Evolutionary conservation across 2,888 invertebrate species (phyloP), one percentile per base, ranked within the genome.

Genomic region (Zelleria hepariella): DNA sequence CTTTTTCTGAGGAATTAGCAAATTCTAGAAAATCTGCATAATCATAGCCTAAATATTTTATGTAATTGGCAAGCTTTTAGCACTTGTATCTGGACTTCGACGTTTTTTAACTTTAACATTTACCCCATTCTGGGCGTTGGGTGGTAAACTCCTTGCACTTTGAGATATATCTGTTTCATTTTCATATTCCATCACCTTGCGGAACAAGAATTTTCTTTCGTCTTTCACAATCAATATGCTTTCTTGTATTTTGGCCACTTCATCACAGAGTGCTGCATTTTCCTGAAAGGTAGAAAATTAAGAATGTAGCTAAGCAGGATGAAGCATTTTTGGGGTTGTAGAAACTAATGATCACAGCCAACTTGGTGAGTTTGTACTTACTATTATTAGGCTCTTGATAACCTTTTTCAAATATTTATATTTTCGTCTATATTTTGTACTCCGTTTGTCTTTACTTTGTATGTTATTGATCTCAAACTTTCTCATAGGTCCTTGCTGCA

Each of bases 191-290:
- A 94, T 90, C 21, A 96, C 80, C 76, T 95, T 95, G 64, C 93
- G 91, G 26, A 96, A 84, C 52, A 97, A 82, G 79, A 93, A 96
- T 65, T 95, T 91, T 62, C 96, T 90, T 78, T 97, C 96, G 74
- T 96, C 96, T 72, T 95, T 94, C 0, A 94, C 93, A 58, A 94
- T 91, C 25, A 93, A 80, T 57, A 96, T 92, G 75, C 94, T 94
- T 69, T 95, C 94, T 81, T 97, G 96, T 63, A 94, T 92, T 77
- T 93, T 92, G 0, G 95, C 93, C 18, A 96, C 94, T 89, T 97
- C 96, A 86, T 97, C 97, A 78, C 96, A 96, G 2, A 97, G 78
- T 5, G 95, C 94, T 58, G 95, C 93, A 86, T 95, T 95, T 87
- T 95, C 95, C 95, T 95, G 68, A 2, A 58, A 59, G 58, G 53